These are phyloP conservation scores for Bucorvus abyssinicus DNA, from an alignment of 2,797 vertebrate species.

Conservation along the genomic window DNA sequence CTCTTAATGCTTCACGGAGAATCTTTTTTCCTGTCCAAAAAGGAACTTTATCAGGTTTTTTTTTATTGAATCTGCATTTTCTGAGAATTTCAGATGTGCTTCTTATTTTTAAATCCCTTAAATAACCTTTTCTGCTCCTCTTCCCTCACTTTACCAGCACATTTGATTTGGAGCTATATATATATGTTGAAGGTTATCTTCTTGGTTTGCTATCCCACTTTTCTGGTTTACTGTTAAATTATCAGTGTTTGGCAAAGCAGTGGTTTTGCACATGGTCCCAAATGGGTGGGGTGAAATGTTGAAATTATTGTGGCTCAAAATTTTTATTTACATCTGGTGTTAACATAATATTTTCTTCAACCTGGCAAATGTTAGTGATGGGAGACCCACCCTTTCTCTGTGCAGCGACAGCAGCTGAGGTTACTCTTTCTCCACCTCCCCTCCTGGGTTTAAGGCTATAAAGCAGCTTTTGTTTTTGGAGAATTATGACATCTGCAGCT, in stretches of 20 bases:
- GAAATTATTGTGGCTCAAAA: background rate
- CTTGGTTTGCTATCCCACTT: background rate
- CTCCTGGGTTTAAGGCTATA: background rate
- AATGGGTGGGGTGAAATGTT: background rate
- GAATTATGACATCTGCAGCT: background rate
- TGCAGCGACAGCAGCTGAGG: background rate
- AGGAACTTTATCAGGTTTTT: slow-evolving; percentile 33
- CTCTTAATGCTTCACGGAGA: slow-evolving; percentile 14
- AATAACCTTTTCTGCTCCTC: slow-evolving; percentile 9
- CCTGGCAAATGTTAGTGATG: background rate
- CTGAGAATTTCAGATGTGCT: slow-evolving; percentile 25
- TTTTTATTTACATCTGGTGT: slow-evolving; percentile 11
- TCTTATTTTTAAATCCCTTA: slow-evolving; percentile 24
- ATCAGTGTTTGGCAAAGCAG: background rate
- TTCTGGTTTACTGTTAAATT: background rate
- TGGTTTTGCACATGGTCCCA: background rate
- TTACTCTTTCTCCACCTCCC: background rate
- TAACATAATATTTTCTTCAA: slow-evolving; percentile 35
- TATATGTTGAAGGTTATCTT: background rate
- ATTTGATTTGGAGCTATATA: background rate
- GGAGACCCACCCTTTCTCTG: background rate
- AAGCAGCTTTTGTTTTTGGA: background rate
- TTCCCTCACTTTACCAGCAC: background rate
- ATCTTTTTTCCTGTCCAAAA: slow-evolving; percentile 18
- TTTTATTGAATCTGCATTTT: slow-evolving; percentile 41